phyloP scores from a whole-genome alignment of 2,797 vertebrate species.

The Decapterus maruadsi region DNA sequence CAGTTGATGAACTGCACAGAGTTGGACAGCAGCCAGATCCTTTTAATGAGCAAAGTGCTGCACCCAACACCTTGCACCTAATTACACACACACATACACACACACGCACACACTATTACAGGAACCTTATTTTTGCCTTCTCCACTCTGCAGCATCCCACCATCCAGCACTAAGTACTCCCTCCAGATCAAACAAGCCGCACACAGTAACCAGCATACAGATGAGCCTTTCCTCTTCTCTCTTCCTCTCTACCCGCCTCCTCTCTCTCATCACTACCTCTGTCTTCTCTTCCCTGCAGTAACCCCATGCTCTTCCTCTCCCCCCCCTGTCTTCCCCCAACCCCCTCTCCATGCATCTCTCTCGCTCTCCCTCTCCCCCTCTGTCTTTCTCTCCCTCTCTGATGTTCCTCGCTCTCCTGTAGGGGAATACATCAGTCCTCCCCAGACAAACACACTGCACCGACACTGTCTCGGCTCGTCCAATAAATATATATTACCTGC shows the following conservation, averaged over 20 bases:
- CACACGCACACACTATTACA: slow-evolving; percentile 32
- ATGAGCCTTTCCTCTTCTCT: slow-evolving; percentile 64
- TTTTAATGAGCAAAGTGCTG: slow-evolving; percentile 84
- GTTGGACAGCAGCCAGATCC: slow-evolving; percentile 82
- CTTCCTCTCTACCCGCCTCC: slow-evolving; percentile 33
- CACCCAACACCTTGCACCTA: slow-evolving; percentile 79
- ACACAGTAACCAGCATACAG: slow-evolving; percentile 82
- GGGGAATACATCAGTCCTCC: slow-evolving; percentile 60
- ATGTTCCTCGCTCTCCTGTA: slow-evolving; percentile 54
- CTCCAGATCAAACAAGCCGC: slow-evolving; percentile 82
- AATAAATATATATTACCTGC: slow-evolving; percentile 76
- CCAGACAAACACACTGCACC: slow-evolving; percentile 62
- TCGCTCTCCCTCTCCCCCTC: slow-evolving; percentile 26
- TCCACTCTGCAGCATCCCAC: slow-evolving; percentile 66
- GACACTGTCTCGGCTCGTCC: slow-evolving; percentile 60
- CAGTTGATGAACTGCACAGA: slow-evolving; percentile 83
- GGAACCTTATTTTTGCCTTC: slow-evolving; percentile 71
- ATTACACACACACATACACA: slow-evolving; percentile 54
- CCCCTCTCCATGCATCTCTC: slow-evolving; percentile 10
- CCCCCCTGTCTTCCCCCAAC: slow-evolving; percentile 1
- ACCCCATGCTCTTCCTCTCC: slow-evolving; percentile 58
- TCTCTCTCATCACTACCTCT: slow-evolving; percentile 61
- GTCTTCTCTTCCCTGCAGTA: slow-evolving; percentile 76
- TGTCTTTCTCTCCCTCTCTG: slow-evolving; percentile 18
- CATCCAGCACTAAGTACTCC: slow-evolving; percentile 80